A percentile compares a stretch with the other conserved stretches of the same genome.
Evolutionary conservation across 2,113 vertebrate genomes (phyloP).

Genomic region (Penelope pileata): DNA sequence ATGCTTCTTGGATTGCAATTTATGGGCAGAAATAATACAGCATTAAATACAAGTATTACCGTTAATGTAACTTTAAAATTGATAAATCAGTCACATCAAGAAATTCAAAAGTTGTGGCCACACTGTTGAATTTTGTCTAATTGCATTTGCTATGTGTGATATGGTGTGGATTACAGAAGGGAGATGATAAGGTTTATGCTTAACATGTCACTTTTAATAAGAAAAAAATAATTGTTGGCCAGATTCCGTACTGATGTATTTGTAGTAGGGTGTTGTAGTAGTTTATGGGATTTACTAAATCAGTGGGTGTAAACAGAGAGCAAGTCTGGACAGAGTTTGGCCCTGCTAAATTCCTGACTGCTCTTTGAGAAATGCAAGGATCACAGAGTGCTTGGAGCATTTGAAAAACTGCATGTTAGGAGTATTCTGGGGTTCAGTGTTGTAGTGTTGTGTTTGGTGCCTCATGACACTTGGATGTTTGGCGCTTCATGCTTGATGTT

Average conservation of each 20-base stretch:
- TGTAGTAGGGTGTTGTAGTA: background rate
- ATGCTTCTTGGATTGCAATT: constrained; percentile 4
- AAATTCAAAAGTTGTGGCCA: background rate
- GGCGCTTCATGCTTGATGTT: background rate
- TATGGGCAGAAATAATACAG: constrained; percentile 7
- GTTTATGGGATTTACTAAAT: background rate
- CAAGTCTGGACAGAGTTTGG: background rate
- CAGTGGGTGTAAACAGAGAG: background rate
- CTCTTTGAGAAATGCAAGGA: background rate
- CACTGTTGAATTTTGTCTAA: background rate
- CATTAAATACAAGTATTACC: constrained; percentile 36
- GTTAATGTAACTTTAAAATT: background rate
- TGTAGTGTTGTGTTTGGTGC: background rate
- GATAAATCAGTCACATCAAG: constrained; percentile 9
- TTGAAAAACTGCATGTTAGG: background rate
- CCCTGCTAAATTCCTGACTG: background rate
- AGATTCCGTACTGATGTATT: background rate
- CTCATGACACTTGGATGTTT: background rate
- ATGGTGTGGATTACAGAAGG: background rate
- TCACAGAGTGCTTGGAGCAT: background rate
- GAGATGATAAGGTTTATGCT: background rate
- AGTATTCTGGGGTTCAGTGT: background rate
- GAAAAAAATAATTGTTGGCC: background rate
- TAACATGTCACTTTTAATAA: background rate
- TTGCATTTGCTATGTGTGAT: background rate